Evolutionary conservation across 1,140 invertebrate genomes (phyloP), one percentile per base, ranked within the genome.

Genomic region (Physella acuta): DNA sequence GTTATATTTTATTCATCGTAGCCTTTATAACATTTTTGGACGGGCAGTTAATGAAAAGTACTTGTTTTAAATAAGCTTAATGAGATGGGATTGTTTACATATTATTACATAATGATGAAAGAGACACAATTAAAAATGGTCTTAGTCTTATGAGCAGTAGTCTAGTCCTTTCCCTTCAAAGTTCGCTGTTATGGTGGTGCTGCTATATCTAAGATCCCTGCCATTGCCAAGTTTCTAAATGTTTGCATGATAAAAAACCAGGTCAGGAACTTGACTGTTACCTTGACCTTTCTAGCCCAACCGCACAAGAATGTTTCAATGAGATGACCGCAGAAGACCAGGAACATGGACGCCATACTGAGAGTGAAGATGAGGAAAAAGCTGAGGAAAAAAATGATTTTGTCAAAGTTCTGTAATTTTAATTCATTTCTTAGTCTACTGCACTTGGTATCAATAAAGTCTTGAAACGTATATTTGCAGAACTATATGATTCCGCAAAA

Each of bases 341-440:
- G 30, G 2, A 34, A 17, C 56, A 58, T 34, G 20, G 56, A 58
- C 5, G 31, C 16, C 56, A 58, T 34, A 20, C 56, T 58, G 3
- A 58, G 30, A 1, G 36, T 11, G 56, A 58, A 34, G 56, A 58
- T 58, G 56, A 58, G 36, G 30, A 58, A 33, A 34, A 58, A 58
- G 36, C 56, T 58, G 53, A 8, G 51, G n/a, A 26, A 53, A 53
- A n/a, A 53, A 53, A 53, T 26, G 20, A n/a, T n/a, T n/a, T n/a
- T n/a, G n/a, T n/a, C n/a, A n/a, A n/a, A n/a, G n/a, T n/a, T n/a
- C n/a, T n/a, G n/a, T n/a, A n/a, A n/a, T n/a, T n/a, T n/a, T n/a
- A n/a, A n/a, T n/a, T n/a, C n/a, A n/a, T n/a, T n/a, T n/a, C n/a
- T n/a, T n/a, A n/a, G n/a, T n/a, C n/a, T n/a, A n/a, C n/a, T n/a